Evolutionary conservation across 2,113 vertebrate genomes (phyloP).

Genomic region (Microcebus griseorufus): DNA sequence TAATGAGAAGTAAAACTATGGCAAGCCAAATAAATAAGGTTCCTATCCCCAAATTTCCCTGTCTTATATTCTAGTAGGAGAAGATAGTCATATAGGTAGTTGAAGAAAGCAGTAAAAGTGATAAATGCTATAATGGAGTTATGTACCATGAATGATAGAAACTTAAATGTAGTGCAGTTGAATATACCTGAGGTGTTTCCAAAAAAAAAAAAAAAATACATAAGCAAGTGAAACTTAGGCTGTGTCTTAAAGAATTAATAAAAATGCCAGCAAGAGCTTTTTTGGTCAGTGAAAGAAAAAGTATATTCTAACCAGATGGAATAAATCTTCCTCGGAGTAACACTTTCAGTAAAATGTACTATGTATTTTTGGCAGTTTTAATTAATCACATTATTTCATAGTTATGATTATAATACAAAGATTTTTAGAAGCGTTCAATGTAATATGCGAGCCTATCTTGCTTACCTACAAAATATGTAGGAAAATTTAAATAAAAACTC

Average conservation of each 20-base stretch:
- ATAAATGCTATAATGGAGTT: neutral
- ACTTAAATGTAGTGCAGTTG: neutral
- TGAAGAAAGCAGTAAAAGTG: neutral
- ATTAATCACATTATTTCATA: neutral
- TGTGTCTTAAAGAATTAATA: neutral
- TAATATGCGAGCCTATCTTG: neutral
- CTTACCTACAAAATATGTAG: neutral
- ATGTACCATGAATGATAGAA: neutral
- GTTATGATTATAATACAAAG: neutral
- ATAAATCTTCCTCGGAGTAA: neutral
- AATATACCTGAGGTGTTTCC: neutral
- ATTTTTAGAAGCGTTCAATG: neutral
- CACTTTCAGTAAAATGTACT: neutral
- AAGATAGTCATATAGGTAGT: neutral
- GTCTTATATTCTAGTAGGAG: accelerated
- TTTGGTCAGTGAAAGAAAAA: neutral
- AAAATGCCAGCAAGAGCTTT: neutral
- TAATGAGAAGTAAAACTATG: neutral
- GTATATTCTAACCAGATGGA: neutral
- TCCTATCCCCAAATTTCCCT: neutral
- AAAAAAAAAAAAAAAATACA: neutral
- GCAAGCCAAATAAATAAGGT: neutral
- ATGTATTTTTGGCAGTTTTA: neutral
- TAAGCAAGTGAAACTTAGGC: neutral
- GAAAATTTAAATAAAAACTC: neutral